Percentiles rank a stretch among this genome's conserved stretches.
Evolutionary conservation across 2,797 vertebrate species (phyloP).

Genomic region (Oophaga sylvatica): DNA sequence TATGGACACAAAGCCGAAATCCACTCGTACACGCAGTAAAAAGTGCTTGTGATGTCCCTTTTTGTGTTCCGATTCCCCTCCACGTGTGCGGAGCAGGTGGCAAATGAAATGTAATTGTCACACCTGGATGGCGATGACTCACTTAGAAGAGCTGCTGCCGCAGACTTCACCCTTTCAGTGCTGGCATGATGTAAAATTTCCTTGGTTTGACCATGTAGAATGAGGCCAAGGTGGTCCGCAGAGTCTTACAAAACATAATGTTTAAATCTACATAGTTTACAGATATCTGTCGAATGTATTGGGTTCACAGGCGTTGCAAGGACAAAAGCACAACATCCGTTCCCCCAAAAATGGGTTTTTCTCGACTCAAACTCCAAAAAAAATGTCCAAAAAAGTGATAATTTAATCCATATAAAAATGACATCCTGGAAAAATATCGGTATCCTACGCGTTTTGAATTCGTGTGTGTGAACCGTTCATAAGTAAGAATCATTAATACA

Average conservation of each 20-base stretch:
- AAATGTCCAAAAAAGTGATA: no score
- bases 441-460: no score
- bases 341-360: no score
- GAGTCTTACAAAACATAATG: no score
- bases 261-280: neutral
- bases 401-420: no score
- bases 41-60: constrained; percentile 46
- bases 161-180: neutral
- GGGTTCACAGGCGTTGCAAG: neutral
- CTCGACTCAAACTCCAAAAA: no score
- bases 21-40: constrained; percentile 58
- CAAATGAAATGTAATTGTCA: constrained; percentile 72
- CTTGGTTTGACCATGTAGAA: neutral
- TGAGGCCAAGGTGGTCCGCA: neutral
- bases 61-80: constrained; percentile 38
- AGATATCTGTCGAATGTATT: neutral
- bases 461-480: no score
- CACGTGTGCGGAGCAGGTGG: constrained; percentile 72
- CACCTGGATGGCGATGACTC: constrained; percentile 70
- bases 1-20: constrained; percentile 71
- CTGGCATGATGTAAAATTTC: neutral
- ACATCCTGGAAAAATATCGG: no score
- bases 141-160: constrained; percentile 23
- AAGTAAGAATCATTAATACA: no score
- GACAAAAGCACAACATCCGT: no score